phyloP scores from a whole-genome alignment of 2,113 vertebrate species.

The Thunnus thynnus region DNA sequence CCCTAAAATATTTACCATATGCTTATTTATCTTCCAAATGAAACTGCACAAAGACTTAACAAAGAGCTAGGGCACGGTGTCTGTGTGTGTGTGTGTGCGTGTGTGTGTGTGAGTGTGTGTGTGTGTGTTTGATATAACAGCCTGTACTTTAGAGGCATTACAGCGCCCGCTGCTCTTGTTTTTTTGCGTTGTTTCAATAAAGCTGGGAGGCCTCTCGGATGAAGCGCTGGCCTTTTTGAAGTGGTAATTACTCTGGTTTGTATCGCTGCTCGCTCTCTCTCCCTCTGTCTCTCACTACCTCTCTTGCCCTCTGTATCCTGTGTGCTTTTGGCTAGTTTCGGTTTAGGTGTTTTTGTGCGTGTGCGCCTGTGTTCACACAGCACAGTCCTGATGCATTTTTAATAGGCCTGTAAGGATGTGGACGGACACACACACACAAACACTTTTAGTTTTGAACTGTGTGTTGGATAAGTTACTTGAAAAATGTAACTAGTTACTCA shows the following conservation, averaged over 20 bases:
- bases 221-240: conserved; percentile 74
- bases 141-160: conserved; percentile 70
- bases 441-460: not conserved
- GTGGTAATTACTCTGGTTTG: conserved; percentile 81
- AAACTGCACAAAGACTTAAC: conserved; percentile 74
- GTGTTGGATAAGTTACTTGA: not conserved
- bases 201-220: conserved; percentile 73
- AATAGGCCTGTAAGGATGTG: conserved; percentile 26
- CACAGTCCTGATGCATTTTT: conserved; percentile 37
- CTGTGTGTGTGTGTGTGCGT: conserved; percentile 45
- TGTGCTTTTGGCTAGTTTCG: conserved; percentile 37
- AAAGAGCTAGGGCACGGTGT: conserved; percentile 29
- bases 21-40: conserved; percentile 73
- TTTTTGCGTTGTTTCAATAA: conserved; percentile 79
- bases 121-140: conserved; percentile 76
- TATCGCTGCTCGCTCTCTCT: conserved; percentile 52
- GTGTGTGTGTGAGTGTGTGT: conserved; percentile 52
- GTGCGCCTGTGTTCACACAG: conserved; percentile 6
- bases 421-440: conserved; percentile 15
- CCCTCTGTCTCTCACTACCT: not conserved
- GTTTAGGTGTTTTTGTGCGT: not conserved
- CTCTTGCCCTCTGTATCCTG: conserved; percentile 29
- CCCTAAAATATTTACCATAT: conserved; percentile 76
- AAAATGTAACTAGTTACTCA: not conserved
- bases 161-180: conserved; percentile 72